A percentile compares a stretch with the other conserved stretches of the same genome.
Evolutionary conservation across 1,140 invertebrate species (phyloP).

Genomic region (Proales similis): DNA sequence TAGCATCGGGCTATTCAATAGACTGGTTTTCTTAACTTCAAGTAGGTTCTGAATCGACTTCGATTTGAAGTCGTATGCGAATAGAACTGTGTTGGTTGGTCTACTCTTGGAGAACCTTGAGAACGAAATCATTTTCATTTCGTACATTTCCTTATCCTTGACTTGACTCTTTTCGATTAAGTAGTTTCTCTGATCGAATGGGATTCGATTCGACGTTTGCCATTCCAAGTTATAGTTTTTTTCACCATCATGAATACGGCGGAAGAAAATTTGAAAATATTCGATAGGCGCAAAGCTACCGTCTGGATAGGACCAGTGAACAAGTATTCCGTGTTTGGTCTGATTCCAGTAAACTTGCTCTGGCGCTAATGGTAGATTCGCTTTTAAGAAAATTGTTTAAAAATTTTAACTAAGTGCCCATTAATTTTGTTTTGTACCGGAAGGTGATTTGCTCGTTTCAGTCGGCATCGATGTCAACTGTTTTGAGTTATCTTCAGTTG

Average conservation of each 20-base stretch:
- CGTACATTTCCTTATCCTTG: slow-evolving; percentile 7
- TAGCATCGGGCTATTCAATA: no score
- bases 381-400: neutral
- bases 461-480: no score
- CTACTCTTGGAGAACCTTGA: slow-evolving; percentile 26
- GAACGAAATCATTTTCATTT: slow-evolving; percentile 23
- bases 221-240: slow-evolving; percentile 22
- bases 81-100: slow-evolving; percentile 6
- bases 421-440: slow-evolving; percentile 17
- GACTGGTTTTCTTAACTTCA: no score
- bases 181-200: neutral
- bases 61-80: no score
- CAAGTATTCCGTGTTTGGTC: slow-evolving; percentile 19
- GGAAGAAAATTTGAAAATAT: slow-evolving; percentile 37
- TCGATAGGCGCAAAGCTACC: slow-evolving; percentile 5
- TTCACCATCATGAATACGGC: neutral
- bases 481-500: no score
- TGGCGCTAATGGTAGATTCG: slow-evolving; percentile 16
- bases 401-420: neutral
- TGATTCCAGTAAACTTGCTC: slow-evolving; percentile 7
- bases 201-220: slow-evolving; percentile 19
- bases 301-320: slow-evolving; percentile 20
- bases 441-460: no score
- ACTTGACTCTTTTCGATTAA: slow-evolving; percentile 21
- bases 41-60: no score